phyloP scores from a whole-genome alignment of 2,888 invertebrate species.

The Apantesis nais region DNA sequence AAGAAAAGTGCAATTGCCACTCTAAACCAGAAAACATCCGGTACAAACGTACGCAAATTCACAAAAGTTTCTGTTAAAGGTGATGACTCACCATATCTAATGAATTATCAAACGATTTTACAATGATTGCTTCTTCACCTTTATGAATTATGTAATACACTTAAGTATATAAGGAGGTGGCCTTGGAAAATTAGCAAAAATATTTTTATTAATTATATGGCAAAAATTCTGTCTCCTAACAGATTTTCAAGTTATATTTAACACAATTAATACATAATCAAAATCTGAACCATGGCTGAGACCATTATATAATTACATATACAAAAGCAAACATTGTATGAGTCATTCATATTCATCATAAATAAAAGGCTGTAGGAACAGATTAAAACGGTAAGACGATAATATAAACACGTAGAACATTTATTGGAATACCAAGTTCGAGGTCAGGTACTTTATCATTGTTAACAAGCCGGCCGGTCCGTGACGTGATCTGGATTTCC shows the following conservation, averaged over 20 bases:
- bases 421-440: conserved; percentile 52
- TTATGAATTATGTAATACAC: neutral
- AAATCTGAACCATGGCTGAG: conserved; percentile 3
- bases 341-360: conserved; percentile 14
- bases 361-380: conserved; percentile 15
- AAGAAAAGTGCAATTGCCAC: conserved; percentile 42
- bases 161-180: neutral
- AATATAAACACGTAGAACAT: conserved; percentile 32
- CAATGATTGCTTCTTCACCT: conserved; percentile 21
- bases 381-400: conserved; percentile 26
- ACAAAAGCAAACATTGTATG: conserved; percentile 14
- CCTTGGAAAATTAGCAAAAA: neutral
- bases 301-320: neutral
- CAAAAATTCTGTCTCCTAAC: neutral
- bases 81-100: conserved; percentile 34
- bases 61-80: conserved; percentile 45
- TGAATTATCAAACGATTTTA: conserved; percentile 23
- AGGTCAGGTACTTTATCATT: conserved; percentile 56
- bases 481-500: conserved; percentile 54
- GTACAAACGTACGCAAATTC: conserved; percentile 32
- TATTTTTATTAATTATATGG: neutral
- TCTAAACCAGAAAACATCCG: conserved; percentile 40
- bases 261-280: neutral
- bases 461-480: conserved; percentile 48
- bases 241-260: neutral